Evolutionary conservation across 2,797 vertebrate genomes (phyloP).

Genomic region (Spatula clypeata): DNA sequence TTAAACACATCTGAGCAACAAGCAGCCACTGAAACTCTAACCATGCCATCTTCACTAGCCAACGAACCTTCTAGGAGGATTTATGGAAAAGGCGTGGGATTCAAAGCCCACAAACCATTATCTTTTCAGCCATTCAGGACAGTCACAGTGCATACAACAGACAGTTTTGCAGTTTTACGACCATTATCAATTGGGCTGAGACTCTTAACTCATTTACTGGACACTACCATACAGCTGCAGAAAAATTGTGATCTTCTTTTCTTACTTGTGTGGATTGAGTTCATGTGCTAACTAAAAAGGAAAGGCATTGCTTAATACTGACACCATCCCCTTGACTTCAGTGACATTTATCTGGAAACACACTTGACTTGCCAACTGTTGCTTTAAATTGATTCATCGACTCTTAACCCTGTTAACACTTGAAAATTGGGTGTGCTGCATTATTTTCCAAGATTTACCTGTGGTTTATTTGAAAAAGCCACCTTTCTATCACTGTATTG

Average conservation of each 20-base stretch:
- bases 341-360: constrained; percentile 6
- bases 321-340: not conserved
- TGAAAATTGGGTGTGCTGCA: not conserved
- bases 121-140: not conserved
- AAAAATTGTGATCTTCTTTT: not conserved
- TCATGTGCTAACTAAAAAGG: constrained; percentile 30
- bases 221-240: not conserved
- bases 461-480: constrained; percentile 59
- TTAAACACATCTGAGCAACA: not conserved
- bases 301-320: not conserved
- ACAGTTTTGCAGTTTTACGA: not conserved
- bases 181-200: not conserved
- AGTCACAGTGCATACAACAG: not conserved
- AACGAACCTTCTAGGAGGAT: not conserved
- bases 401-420: constrained; percentile 34
- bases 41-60: not conserved
- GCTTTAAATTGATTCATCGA: constrained; percentile 53
- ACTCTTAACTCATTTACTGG: not conserved
- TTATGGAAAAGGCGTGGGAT: not conserved
- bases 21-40: not conserved
- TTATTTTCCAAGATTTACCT: constrained; percentile 58
- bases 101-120: not conserved
- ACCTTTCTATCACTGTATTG: constrained; percentile 55
- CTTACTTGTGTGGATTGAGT: not conserved
- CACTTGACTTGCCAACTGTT: constrained; percentile 18